A percentile compares a stretch with the other conserved stretches of the same genome.
These are phyloP conservation scores for Chaetoderma sp. DNA, from an alignment of 2,888 invertebrate genomes.

Conservation along the genomic window DNA sequence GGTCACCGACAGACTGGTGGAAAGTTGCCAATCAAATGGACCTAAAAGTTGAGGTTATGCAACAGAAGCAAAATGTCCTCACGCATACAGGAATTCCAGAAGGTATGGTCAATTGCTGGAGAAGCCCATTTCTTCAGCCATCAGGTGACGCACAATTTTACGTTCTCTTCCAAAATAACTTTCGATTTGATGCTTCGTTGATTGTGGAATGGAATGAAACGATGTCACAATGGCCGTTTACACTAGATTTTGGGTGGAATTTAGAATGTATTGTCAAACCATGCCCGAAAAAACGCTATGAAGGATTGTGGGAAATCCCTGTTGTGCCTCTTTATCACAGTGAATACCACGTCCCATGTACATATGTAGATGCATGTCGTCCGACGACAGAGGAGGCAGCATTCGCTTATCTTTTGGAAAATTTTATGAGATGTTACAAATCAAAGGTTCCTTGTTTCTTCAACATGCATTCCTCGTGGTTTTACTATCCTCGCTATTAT, in stretches of 20 bases:
- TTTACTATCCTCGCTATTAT: slow-evolving; percentile 74
- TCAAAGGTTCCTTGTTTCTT: slow-evolving; percentile 81
- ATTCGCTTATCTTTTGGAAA: slow-evolving; percentile 74
- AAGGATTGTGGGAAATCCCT: slow-evolving; percentile 77
- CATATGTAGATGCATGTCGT: slow-evolving; percentile 22
- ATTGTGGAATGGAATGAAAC: slow-evolving; percentile 9
- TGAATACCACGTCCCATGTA: slow-evolving; percentile 21
- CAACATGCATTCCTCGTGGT: slow-evolving; percentile 85
- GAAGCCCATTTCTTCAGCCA: not conserved
- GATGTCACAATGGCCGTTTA: slow-evolving; percentile 2
- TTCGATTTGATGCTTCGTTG: slow-evolving; percentile 28
- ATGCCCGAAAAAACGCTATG: slow-evolving; percentile 37
- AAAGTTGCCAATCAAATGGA: not conserved
- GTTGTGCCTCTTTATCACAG: slow-evolving; percentile 65
- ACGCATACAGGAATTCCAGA: not conserved
- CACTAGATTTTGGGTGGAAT: not conserved
- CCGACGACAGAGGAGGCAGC: slow-evolving; percentile 16
- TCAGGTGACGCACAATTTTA: not conserved
- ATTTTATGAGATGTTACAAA: slow-evolving; percentile 79
- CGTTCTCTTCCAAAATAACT: not conserved
- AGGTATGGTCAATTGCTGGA: not conserved
- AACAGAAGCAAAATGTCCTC: not conserved
- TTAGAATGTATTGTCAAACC: not conserved
- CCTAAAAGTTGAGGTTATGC: not conserved
- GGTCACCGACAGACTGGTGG: not conserved